These are phyloP conservation scores for Lacerta bilineata DNA, from an alignment of 2,797 vertebrate species.

Conservation along the genomic window DNA sequence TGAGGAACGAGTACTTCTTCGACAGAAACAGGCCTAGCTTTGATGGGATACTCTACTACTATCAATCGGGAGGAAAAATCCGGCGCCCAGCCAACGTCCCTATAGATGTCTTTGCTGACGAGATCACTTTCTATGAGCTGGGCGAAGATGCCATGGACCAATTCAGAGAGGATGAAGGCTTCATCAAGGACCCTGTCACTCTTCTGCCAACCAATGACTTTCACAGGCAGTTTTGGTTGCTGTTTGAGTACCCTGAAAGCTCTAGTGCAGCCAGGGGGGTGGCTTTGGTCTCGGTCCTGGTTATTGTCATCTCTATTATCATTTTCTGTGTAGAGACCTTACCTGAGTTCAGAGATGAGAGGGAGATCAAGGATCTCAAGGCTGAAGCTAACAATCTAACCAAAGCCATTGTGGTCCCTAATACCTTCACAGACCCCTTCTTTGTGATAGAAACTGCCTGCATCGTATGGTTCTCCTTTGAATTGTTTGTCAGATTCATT, in stretches of 20 bases:
- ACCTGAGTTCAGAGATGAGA: constrained; percentile 93
- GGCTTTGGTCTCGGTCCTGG: constrained; percentile 93
- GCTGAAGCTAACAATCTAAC: constrained; percentile 72
- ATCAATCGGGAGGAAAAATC: constrained; percentile 95
- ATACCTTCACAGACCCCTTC: constrained; percentile 92
- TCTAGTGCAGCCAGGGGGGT: constrained; percentile 92
- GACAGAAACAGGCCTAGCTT: constrained; percentile 97
- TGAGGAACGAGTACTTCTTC: constrained; percentile 98
- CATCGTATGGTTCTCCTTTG: constrained; percentile 98
- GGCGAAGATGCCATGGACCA: constrained; percentile 95
- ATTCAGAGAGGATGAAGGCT: constrained; percentile 96
- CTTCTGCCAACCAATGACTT: constrained; percentile 91
- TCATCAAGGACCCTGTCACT: constrained; percentile 92
- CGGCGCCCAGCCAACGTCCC: constrained; percentile 95
- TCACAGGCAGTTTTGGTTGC: constrained; percentile 95
- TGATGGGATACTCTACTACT: constrained; percentile 96
- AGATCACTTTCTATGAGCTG: constrained; percentile 96
- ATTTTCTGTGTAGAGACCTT: constrained; percentile 98
- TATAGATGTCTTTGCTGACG: constrained; percentile 94
- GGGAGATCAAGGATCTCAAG: constrained; percentile 82
- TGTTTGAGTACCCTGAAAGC: constrained; percentile 98
- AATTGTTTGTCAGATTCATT: constrained; percentile 89
- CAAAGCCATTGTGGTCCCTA: constrained; percentile 78
- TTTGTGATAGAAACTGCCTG: constrained; percentile 96
- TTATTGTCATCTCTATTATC: constrained; percentile 97